Conservation (phyloP, 2,888 invertebrate genomes). For the Dryobotodes eremita region DNA sequence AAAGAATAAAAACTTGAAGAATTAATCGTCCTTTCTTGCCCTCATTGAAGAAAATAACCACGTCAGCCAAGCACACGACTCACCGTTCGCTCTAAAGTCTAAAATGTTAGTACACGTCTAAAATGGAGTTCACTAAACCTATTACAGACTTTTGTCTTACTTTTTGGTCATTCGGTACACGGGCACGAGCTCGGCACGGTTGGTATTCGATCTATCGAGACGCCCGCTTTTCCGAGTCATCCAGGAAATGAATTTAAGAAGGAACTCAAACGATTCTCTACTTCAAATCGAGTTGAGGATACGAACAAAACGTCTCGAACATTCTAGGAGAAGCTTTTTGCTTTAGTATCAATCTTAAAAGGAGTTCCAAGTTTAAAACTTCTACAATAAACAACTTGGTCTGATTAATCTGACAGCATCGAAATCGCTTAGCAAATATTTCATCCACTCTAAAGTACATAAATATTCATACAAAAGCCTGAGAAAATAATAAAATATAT, state of each 20-base stretch:
- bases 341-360: slow-evolving; percentile 28
- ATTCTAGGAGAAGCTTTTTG: slow-evolving; percentile 46
- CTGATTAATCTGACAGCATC: slow-evolving; percentile 16
- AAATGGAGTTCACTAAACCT: slow-evolving; percentile 54
- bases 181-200: slow-evolving; percentile 35
- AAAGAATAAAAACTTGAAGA: neutral
- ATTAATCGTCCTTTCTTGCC: neutral
- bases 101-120: slow-evolving; percentile 36
- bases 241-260: slow-evolving; percentile 77
- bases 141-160: slow-evolving; percentile 60
- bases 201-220: slow-evolving; percentile 68
- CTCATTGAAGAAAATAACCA: slow-evolving; percentile 21
- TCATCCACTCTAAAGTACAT: slow-evolving; percentile 1
- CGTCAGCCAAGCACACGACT: slow-evolving; percentile 26
- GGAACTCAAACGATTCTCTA: slow-evolving; percentile 59
- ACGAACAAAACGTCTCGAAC: slow-evolving; percentile 46
- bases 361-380: slow-evolving; percentile 23
- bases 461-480: slow-evolving; percentile 20
- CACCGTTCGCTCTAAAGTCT: slow-evolving; percentile 20
- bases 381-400: slow-evolving; percentile 9
- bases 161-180: slow-evolving; percentile 54
- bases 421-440: slow-evolving; percentile 9
- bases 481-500: slow-evolving; percentile 34
- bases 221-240: slow-evolving; percentile 63
- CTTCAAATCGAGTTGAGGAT: slow-evolving; percentile 58